Evolutionary conservation across 2,113 vertebrate species (phyloP).

Genomic region (Phocoena sinus): DNA sequence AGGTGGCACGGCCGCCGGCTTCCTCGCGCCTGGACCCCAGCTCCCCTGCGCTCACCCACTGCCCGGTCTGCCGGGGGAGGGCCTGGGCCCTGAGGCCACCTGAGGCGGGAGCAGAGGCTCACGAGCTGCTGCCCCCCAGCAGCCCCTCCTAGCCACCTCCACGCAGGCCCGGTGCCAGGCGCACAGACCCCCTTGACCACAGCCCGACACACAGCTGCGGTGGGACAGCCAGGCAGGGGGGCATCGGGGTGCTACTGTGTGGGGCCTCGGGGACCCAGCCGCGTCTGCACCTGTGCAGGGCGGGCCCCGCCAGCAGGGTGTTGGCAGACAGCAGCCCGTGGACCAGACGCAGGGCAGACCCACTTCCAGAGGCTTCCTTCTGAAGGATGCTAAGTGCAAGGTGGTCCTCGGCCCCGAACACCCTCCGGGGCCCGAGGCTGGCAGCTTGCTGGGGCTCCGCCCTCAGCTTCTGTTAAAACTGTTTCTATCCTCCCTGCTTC

Average conservation of each 20-base stretch:
- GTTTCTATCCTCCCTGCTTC: rapidly evolving
- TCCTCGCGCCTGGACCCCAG: not conserved
- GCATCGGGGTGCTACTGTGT: not conserved
- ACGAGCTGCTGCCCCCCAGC: not conserved
- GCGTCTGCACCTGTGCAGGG: rapidly evolving
- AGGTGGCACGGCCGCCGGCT: not conserved
- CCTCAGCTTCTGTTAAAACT: not conserved
- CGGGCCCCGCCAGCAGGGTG: not conserved
- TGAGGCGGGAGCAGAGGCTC: not conserved
- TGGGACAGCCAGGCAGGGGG: too few species aligned
- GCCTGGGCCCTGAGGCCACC: not conserved
- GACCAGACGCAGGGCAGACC: not conserved
- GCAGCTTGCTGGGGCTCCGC: not conserved
- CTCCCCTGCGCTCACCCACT: rapidly evolving
- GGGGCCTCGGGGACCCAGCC: too few species aligned
- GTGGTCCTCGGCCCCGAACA: not conserved
- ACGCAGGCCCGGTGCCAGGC: rapidly evolving
- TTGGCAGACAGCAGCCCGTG: not conserved
- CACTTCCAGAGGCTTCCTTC: not conserved
- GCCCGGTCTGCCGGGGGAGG: not conserved
- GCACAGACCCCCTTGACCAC: not conserved
- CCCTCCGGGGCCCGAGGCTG: not conserved
- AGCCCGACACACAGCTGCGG: not conserved
- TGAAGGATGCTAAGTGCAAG: not conserved
- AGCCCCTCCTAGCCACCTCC: not conserved